Percentiles rank a stretch among this genome's conserved stretches.
Evolutionary conservation across 2,888 invertebrate genomes (phyloP).

Genomic region (Leucoma salicis): DNA sequence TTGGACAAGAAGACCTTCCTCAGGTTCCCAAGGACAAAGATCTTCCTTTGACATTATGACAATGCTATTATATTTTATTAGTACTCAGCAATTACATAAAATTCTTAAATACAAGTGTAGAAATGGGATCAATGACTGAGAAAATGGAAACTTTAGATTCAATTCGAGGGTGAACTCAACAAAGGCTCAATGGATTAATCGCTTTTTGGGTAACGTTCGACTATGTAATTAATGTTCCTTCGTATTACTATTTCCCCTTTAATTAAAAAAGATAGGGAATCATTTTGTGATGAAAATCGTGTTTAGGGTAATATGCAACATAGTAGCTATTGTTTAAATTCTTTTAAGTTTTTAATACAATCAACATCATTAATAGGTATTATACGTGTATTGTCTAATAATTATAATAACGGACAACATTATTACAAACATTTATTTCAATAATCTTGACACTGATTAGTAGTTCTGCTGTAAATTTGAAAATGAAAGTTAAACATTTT

Average conservation of each 20-base stretch:
- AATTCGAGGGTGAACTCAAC: conserved; percentile 12
- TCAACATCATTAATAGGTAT: too few species aligned
- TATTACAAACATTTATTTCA: too few species aligned
- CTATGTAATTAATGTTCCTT: conserved; percentile 18
- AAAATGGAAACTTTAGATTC: conserved; percentile 19
- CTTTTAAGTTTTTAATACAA: background rate
- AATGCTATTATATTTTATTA: too few species aligned
- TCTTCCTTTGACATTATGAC: too few species aligned
- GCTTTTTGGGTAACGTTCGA: conserved; percentile 7
- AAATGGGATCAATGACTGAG: conserved; percentile 8
- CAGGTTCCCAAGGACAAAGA: too few species aligned
- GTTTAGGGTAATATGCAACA: background rate
- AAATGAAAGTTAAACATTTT: too few species aligned
- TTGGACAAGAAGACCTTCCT: too few species aligned
- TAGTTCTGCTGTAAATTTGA: too few species aligned
- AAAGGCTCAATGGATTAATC: conserved; percentile 12
- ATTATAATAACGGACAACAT: too few species aligned
- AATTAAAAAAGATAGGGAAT: background rate
- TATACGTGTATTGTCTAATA: too few species aligned
- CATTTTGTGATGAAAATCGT: background rate
- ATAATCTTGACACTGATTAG: too few species aligned
- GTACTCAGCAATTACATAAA: too few species aligned
- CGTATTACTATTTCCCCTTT: background rate
- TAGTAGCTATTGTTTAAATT: background rate
- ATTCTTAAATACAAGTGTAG: conserved; percentile 34